Percentiles rank a stretch among this genome's conserved stretches.
Evolutionary conservation across 2,888 invertebrate genomes (phyloP).

Genomic region (Nomada ruficornis): DNA sequence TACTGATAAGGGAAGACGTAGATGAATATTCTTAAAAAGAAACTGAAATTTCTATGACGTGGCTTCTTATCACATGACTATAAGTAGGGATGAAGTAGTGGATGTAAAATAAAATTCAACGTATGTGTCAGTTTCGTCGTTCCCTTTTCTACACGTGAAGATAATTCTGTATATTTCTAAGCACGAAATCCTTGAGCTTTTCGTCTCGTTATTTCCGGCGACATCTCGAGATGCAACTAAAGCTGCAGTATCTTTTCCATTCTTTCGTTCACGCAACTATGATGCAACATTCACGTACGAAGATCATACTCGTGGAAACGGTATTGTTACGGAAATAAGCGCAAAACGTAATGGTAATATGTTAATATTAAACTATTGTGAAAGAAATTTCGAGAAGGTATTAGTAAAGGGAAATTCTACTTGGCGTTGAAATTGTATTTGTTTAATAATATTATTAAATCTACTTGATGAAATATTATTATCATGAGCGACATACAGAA

Average conservation of each 20-base stretch:
- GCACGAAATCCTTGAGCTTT: neutral
- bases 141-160: neutral
- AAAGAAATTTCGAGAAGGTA: too few species aligned
- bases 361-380: too few species aligned
- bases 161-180: neutral
- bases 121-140: neutral
- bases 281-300: conserved; percentile 9
- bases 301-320: too few species aligned
- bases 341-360: neutral
- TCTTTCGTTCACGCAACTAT: neutral
- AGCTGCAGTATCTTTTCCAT: conserved; percentile 28
- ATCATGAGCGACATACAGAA: neutral
- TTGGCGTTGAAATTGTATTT: too few species aligned
- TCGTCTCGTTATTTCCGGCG: conserved; percentile 13
- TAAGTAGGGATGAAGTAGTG: neutral
- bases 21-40: too few species aligned
- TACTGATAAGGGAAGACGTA: too few species aligned
- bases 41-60: neutral
- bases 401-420: too few species aligned
- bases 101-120: neutral
- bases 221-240: conserved; percentile 6
- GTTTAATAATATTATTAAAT: too few species aligned
- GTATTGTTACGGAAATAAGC: conserved; percentile 6
- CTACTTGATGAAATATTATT: neutral
- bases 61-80: neutral